Evolutionary conservation across 2,888 invertebrate species (phyloP).

Genomic region (Eilema griseolum): DNA sequence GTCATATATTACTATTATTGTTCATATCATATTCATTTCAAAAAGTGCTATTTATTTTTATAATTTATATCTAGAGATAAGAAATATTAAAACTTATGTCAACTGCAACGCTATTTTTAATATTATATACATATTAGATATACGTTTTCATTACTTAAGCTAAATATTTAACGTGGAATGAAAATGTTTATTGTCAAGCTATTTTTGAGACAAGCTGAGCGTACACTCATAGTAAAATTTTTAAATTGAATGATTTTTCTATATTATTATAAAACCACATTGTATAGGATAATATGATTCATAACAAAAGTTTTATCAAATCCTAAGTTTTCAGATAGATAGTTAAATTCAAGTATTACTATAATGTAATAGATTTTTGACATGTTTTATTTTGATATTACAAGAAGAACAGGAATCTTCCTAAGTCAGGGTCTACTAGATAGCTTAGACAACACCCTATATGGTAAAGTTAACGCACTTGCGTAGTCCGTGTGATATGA

Average conservation of each 20-base stretch:
- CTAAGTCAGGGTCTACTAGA: slow-evolving; percentile 39
- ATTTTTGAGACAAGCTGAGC: not conserved
- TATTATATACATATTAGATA: not conserved
- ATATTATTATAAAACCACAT: slow-evolving; percentile 1
- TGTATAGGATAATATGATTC: not conserved
- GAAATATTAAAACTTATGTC: not conserved
- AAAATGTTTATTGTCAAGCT: not conserved
- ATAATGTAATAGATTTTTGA: slow-evolving; percentile 17
- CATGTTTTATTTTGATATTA: slow-evolving; percentile 9
- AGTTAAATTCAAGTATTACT: slow-evolving; percentile 23
- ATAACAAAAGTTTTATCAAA: slow-evolving; percentile 8
- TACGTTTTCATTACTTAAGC: not conserved
- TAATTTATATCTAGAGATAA: slow-evolving; percentile 1
- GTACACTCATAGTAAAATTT: not conserved
- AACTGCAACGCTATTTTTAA: not conserved
- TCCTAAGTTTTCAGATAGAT: slow-evolving; percentile 1
- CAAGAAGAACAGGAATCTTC: slow-evolving; percentile 33
- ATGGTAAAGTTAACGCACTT: slow-evolving; percentile 61
- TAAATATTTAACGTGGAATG: slow-evolving; percentile 1
- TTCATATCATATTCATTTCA: not conserved
- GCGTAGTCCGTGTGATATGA: slow-evolving; percentile 79
- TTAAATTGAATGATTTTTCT: not conserved
- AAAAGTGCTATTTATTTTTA: not conserved
- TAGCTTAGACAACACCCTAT: slow-evolving; percentile 39
- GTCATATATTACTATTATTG: not conserved